These are phyloP conservation scores for Morpho achilles DNA, from an alignment of 2,888 invertebrate species.

Conservation along the genomic window DNA sequence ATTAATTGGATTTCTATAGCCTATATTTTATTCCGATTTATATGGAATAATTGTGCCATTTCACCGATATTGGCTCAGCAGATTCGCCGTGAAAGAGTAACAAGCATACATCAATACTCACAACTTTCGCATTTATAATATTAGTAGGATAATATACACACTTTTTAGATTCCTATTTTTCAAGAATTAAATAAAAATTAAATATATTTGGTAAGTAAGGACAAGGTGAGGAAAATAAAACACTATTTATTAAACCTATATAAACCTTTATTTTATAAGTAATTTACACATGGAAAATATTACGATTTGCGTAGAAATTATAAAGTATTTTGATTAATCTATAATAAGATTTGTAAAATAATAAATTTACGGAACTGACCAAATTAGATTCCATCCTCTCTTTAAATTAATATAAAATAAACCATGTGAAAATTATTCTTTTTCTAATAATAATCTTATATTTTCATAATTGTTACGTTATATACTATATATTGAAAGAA, in stretches of 20 bases:
- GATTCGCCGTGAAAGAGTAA: too few species aligned
- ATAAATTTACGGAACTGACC: constrained; percentile 31
- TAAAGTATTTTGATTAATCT: constrained; percentile 53
- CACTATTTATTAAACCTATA: constrained; percentile 50
- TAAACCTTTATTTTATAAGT: constrained; percentile 63
- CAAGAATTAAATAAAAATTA: too few species aligned
- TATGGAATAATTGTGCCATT: too few species aligned
- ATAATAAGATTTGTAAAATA: constrained; percentile 36
- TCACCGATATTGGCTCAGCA: too few species aligned
- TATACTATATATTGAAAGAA: constrained; percentile 32
- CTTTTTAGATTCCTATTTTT: too few species aligned
- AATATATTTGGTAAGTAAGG: neutral
- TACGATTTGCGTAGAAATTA: constrained; percentile 43
- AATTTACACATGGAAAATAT: constrained; percentile 58
- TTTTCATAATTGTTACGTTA: constrained; percentile 30
- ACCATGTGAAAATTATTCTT: constrained; percentile 40
- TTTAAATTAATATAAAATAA: constrained; percentile 36
- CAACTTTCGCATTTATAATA: too few species aligned
- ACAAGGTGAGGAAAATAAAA: constrained; percentile 37
- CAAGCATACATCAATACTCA: too few species aligned
- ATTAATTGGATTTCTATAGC: too few species aligned
- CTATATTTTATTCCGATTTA: too few species aligned
- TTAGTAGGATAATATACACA: too few species aligned
- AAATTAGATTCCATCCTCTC: constrained; percentile 65
- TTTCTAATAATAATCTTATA: constrained; percentile 33